A percentile compares a stretch with the other conserved stretches of the same genome.
These are phyloP conservation scores for Hippoglossus hippoglossus DNA, from an alignment of 2,797 vertebrate species.

Conservation along the genomic window DNA sequence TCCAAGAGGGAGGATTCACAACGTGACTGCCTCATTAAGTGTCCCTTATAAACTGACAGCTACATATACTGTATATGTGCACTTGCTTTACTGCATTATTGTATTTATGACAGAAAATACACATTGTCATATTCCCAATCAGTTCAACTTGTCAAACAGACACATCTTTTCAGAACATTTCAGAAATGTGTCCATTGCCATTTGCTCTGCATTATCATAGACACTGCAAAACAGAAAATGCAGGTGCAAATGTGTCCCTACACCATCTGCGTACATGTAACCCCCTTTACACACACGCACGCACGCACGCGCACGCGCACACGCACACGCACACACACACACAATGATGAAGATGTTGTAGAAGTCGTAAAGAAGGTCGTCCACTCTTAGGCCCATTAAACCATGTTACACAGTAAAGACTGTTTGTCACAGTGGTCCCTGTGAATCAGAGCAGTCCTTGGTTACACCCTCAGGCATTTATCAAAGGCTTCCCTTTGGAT, in stretches of 20 bases:
- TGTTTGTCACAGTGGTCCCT: constrained; percentile 57
- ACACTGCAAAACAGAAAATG: constrained; percentile 20
- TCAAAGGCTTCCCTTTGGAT: constrained; percentile 52
- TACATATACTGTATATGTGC: no score
- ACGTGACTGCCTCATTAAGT: no score
- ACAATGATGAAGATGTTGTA: constrained; percentile 63
- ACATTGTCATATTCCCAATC: not conserved
- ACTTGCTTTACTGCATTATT: no score
- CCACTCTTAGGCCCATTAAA: constrained; percentile 60
- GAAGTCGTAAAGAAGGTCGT: constrained; percentile 63
- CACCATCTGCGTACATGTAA: not conserved
- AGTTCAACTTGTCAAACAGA: no score
- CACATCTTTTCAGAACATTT: no score
- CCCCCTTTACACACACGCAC: not conserved
- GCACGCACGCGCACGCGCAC: not conserved
- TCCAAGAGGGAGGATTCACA: no score
- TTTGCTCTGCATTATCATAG: constrained; percentile 10
- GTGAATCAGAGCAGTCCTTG: constrained; percentile 61
- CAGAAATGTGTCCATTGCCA: constrained; percentile 2
- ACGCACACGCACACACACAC: not conserved
- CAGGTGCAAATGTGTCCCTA: constrained; percentile 22
- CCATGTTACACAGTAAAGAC: constrained; percentile 57
- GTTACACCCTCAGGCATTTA: constrained; percentile 60
- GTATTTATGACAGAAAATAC: not conserved
- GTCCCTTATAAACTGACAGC: no score